Evolutionary conservation across 2,113 vertebrate species (phyloP).

Genomic region (Barbus barbus): DNA sequence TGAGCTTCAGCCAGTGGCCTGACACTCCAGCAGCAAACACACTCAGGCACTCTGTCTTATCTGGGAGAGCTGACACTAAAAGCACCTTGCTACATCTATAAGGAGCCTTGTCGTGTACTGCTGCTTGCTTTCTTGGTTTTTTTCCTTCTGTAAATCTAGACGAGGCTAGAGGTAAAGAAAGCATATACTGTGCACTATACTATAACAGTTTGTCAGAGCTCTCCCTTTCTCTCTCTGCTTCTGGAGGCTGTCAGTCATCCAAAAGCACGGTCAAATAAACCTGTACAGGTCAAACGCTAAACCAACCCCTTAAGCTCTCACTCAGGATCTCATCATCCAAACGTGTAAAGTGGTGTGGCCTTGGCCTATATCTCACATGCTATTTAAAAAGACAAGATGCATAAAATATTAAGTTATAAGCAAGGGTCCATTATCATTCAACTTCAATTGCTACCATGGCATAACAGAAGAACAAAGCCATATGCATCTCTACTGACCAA

Average conservation of each 20-base stretch:
- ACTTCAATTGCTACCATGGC: no score
- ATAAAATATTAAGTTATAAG: constrained; percentile 57
- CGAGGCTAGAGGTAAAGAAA: neutral
- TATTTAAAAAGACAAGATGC: constrained; percentile 65
- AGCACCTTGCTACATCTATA: constrained; percentile 37
- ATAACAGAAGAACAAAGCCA: neutral
- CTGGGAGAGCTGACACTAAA: constrained; percentile 32
- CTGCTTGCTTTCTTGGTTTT: constrained; percentile 4
- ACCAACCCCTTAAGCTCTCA: constrained; percentile 22
- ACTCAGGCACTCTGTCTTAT: constrained; percentile 10
- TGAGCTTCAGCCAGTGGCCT: constrained; percentile 25
- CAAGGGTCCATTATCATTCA: constrained; percentile 49
- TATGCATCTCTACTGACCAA: no score
- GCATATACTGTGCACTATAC: neutral
- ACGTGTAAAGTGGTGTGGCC: constrained; percentile 23
- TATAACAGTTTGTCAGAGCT: neutral
- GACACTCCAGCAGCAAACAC: constrained; percentile 29
- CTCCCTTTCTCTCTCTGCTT: no score
- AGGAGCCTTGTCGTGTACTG: constrained; percentile 16
- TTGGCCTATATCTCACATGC: no score
- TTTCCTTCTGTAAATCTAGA: constrained; percentile 19
- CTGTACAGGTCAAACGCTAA: neutral
- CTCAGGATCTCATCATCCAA: constrained; percentile 45
- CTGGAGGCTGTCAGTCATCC: neutral
- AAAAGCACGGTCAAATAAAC: neutral